phyloP scores from a whole-genome alignment of 2,888 invertebrate species.

The Bombylius major region DNA sequence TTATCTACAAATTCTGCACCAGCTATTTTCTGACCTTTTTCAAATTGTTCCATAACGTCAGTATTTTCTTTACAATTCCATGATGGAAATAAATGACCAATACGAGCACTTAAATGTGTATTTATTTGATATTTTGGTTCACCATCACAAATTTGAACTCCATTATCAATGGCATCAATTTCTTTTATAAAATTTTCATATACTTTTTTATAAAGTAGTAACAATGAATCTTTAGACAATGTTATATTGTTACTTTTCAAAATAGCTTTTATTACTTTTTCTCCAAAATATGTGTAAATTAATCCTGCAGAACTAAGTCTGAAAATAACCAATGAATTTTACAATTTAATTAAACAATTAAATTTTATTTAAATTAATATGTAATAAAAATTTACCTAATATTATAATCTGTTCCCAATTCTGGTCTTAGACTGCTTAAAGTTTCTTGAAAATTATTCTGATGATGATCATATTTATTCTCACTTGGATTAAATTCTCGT shows the following conservation, averaged over 20 bases:
- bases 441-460: conserved; percentile 65
- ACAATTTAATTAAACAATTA: neutral
- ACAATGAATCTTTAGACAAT: conserved; percentile 40
- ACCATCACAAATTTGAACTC: conserved; percentile 67
- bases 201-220: conserved; percentile 51
- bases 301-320: conserved; percentile 93
- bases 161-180: conserved; percentile 95
- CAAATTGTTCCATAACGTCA: conserved; percentile 49
- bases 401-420: conserved; percentile 44
- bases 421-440: conserved; percentile 49
- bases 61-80: conserved; percentile 58
- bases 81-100: conserved; percentile 64
- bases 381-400: conserved; percentile 38
- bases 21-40: conserved; percentile 63
- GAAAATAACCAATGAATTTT: conserved; percentile 19
- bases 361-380: neutral
- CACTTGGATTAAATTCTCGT: conserved; percentile 62
- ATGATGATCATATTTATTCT: conserved; percentile 85
- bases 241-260: conserved; percentile 37
- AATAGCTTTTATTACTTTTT: conserved; percentile 55
- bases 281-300: conserved; percentile 80
- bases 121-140: conserved; percentile 64
- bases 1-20: conserved; percentile 66
- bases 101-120: conserved; percentile 64
- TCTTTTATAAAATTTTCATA: conserved; percentile 85